Conservation (phyloP, 2,888 invertebrate species). For the Callyntrura guangdongensis region DNA sequence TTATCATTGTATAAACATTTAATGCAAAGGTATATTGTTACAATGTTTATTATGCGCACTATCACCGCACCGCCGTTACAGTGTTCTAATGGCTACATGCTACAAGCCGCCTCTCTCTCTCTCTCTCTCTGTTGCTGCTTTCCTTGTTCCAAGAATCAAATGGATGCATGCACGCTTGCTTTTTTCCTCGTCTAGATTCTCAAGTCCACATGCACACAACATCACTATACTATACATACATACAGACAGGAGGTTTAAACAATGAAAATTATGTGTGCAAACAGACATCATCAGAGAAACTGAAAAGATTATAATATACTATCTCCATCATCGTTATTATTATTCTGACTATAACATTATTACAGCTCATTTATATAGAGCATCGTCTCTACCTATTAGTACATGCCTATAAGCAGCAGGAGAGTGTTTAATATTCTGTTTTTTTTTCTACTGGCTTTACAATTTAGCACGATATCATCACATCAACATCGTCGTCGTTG, state of each 20-base stretch:
- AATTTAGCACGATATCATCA: slow-evolving; percentile 18
- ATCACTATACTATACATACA: not conserved
- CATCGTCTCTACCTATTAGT: not conserved
- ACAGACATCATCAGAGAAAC: slow-evolving; percentile 21
- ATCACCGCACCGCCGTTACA: not conserved
- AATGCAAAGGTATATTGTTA: not conserved
- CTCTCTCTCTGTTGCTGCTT: not conserved
- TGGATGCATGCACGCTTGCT: not conserved
- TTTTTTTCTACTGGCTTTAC: not conserved
- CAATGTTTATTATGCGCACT: not conserved
- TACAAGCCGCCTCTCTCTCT: not conserved
- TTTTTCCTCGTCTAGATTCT: not conserved
- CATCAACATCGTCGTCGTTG: slow-evolving; percentile 2
- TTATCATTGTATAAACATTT: not conserved
- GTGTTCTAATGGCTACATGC: not conserved
- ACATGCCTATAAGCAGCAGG: not conserved
- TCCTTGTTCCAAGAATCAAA: not conserved
- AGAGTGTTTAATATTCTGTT: not conserved
- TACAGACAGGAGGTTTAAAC: slow-evolving; percentile 4
- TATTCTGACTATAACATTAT: not conserved
- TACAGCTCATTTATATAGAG: not conserved
- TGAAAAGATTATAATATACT: not conserved
- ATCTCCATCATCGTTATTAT: not conserved
- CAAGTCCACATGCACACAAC: not conserved
- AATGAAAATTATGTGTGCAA: slow-evolving; percentile 41